Conservation (phyloP, 2,888 invertebrate genomes). For the Tachina fera region DNA sequence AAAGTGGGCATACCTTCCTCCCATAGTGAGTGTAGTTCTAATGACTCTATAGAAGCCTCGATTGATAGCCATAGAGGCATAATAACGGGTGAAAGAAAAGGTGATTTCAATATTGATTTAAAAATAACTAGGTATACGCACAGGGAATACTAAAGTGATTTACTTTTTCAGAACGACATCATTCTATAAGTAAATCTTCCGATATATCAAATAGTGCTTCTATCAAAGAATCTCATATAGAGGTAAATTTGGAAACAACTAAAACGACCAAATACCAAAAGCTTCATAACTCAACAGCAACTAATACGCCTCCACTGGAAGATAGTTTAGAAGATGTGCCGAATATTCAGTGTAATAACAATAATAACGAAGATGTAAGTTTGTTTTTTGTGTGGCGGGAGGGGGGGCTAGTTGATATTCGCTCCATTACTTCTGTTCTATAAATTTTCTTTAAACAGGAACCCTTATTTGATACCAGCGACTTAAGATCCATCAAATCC, state of each 20-base stretch:
- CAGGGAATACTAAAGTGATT: neutral
- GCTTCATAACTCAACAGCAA: conserved; percentile 72
- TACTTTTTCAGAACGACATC: conserved; percentile 74
- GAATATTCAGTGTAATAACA: conserved; percentile 84
- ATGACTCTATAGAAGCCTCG: conserved; percentile 82
- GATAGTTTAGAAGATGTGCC: conserved; percentile 81
- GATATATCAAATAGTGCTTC: conserved; percentile 77
- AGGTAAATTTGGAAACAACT: conserved; percentile 82
- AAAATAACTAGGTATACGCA: too few relatives aligned
- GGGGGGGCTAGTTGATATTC: too few relatives aligned
- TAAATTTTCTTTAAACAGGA: conserved; percentile 76
- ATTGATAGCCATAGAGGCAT: conserved; percentile 82
- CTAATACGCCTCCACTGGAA: conserved; percentile 74
- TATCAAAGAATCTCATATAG: conserved; percentile 87
- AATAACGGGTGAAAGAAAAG: conserved; percentile 81
- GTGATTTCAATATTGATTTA: conserved; percentile 72
- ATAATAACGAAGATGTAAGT: conserved; percentile 89
- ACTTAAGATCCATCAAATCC: conserved; percentile 82
- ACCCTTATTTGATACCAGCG: conserved; percentile 83
- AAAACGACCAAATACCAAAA: conserved; percentile 77
- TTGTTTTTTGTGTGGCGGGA: neutral
- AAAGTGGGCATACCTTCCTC: conserved; percentile 83
- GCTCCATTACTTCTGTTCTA: neutral
- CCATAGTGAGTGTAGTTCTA: conserved; percentile 83
- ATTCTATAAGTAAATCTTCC: conserved; percentile 69